These are phyloP conservation scores for Leptobrachium ailaonicum DNA, from an alignment of 2,113 vertebrate genomes.

Conservation along the genomic window DNA sequence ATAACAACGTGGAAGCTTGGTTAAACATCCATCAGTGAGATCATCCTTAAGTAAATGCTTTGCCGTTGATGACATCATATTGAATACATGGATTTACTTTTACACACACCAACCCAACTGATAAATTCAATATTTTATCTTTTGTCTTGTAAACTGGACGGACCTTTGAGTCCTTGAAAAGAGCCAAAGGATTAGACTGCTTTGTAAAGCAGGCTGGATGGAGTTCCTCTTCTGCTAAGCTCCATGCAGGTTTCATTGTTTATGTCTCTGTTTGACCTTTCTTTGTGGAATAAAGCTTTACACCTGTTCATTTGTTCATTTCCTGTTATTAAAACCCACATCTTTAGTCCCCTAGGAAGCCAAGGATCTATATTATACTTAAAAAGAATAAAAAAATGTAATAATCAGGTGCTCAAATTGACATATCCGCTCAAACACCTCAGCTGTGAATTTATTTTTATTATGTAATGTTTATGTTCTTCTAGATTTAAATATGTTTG, in stretches of 20 bases:
- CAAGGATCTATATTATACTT: neutral
- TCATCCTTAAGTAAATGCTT: too few species aligned
- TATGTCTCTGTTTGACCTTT: neutral
- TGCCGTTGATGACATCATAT: too few species aligned
- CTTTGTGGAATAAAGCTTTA: neutral
- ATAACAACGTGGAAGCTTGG: too few species aligned
- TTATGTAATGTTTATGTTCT: too few species aligned
- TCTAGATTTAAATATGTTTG: too few species aligned
- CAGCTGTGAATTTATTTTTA: too few species aligned
- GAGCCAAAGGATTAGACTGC: neutral
- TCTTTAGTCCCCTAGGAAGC: neutral
- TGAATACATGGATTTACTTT: neutral
- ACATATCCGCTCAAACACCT: too few species aligned
- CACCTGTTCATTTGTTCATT: conserved; percentile 8
- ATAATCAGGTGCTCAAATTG: too few species aligned
- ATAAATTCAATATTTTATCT: neutral
- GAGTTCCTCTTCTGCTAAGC: neutral
- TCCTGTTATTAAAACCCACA: neutral
- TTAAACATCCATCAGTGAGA: too few species aligned
- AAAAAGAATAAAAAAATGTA: too few species aligned
- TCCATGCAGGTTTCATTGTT: neutral
- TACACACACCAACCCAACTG: neutral
- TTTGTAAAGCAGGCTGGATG: neutral
- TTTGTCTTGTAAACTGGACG: neutral
- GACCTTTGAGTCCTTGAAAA: neutral